These are phyloP conservation scores for Nestor notabilis DNA, from an alignment of 2,113 vertebrate species.

Conservation along the genomic window DNA sequence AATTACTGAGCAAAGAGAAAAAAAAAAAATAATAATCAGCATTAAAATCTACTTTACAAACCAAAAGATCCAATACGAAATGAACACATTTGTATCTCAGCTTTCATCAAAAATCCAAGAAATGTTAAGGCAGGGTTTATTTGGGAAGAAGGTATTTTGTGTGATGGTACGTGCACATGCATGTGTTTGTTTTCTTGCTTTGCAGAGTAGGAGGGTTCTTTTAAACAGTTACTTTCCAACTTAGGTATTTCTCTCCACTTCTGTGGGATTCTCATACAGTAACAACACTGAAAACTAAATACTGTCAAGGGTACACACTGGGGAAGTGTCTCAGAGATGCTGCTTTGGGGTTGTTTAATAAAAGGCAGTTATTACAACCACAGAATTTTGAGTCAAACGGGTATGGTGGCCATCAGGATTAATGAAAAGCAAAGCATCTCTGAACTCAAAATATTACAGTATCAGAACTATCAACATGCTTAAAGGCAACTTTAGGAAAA, in stretches of 20 bases:
- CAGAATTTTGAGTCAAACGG: not conserved
- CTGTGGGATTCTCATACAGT: not conserved
- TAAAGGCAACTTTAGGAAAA: not conserved
- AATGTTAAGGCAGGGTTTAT: not conserved
- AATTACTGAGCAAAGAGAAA: not conserved
- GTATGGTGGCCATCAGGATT: not conserved
- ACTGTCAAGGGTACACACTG: not conserved
- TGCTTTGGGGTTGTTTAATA: not conserved
- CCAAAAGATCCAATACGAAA: not conserved
- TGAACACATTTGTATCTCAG: not conserved
- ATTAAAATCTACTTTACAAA: not conserved
- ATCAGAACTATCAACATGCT: not conserved
- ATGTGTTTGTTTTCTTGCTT: not conserved
- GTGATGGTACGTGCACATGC: fast-evolving
- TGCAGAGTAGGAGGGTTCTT: not conserved
- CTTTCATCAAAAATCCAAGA: not conserved
- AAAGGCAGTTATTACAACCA: not conserved
- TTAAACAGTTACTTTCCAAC: not conserved
- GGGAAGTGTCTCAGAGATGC: not conserved
- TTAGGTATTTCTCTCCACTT: not conserved
- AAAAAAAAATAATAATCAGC: fast-evolving
- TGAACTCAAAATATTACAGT: not conserved
- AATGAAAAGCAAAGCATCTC: not conserved
- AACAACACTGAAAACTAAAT: not conserved
- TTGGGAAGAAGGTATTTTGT: not conserved